These are phyloP conservation scores for sheep (Ovis aries) DNA, from an alignment of 2,113 vertebrate species.

Conservation along the genomic window DNA sequence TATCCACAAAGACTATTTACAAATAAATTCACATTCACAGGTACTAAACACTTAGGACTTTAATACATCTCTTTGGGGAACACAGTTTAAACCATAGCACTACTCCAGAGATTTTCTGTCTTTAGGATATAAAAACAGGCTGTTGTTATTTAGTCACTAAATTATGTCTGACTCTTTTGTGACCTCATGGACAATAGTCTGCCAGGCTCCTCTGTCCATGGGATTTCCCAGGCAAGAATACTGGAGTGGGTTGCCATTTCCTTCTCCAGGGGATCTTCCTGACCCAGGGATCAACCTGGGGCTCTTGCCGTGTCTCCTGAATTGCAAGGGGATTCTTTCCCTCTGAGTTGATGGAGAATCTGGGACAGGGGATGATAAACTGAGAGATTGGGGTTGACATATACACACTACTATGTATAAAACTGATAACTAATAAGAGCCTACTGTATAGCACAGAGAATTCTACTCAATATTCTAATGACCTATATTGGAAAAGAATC, in stretches of 20 bases:
- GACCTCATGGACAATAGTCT: fast-evolving
- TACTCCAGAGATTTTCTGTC: background rate
- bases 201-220: too few relatives aligned
- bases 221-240: too few relatives aligned
- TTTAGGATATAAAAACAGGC: background rate
- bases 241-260: too few relatives aligned
- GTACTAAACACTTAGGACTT: background rate
- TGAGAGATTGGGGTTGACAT: background rate
- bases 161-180: fast-evolving
- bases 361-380: background rate
- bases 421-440: background rate
- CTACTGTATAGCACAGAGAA: background rate
- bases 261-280: too few relatives aligned
- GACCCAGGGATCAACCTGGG: too few relatives aligned
- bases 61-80: background rate
- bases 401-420: background rate
- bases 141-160: background rate
- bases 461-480: background rate
- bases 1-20: background rate
- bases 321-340: background rate
- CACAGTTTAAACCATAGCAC: background rate
- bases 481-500: background rate
- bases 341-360: background rate
- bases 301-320: background rate
- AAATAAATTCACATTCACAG: background rate